Conservation (phyloP, 1,140 invertebrate genomes). For the Lepidurus packardi region DNA sequence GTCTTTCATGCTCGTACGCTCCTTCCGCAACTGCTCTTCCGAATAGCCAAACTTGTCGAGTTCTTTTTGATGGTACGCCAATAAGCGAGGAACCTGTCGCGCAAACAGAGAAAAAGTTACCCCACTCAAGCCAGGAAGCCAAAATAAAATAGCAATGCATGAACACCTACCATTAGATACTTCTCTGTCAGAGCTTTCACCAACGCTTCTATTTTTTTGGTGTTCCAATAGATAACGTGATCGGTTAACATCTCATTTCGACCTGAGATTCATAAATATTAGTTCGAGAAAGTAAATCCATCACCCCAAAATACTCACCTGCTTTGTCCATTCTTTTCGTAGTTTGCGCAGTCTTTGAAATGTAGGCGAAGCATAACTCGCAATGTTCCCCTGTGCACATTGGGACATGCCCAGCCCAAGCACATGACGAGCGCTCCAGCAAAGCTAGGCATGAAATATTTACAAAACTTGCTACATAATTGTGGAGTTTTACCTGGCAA, state of each 20-base stretch:
- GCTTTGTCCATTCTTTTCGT: background rate
- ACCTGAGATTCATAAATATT: slow-evolving; percentile 1
- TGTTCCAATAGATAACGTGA: slow-evolving; percentile 1
- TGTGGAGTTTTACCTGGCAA: background rate
- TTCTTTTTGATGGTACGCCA: background rate
- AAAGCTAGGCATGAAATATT: background rate
- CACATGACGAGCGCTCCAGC: background rate
- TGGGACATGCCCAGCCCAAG: background rate
- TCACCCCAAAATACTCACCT: background rate
- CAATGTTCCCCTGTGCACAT: background rate
- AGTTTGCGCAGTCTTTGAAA: slow-evolving; percentile 1
- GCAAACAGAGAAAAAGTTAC: background rate
- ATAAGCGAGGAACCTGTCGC: slow-evolving; percentile 4
- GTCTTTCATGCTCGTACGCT: background rate
- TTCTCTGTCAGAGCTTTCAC: background rate
- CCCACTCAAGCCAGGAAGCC: background rate
- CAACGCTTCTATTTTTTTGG: background rate
- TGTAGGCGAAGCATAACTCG: background rate
- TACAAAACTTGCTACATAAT: background rate
- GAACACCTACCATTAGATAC: background rate
- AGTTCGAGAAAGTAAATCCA: background rate
- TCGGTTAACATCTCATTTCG: slow-evolving; percentile 5
- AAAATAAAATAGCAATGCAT: background rate
- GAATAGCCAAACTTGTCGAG: slow-evolving; percentile 5
- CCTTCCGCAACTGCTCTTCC: background rate